Conservation (phyloP, 2,113 vertebrate genomes). For the Malurus elegans region DNA sequence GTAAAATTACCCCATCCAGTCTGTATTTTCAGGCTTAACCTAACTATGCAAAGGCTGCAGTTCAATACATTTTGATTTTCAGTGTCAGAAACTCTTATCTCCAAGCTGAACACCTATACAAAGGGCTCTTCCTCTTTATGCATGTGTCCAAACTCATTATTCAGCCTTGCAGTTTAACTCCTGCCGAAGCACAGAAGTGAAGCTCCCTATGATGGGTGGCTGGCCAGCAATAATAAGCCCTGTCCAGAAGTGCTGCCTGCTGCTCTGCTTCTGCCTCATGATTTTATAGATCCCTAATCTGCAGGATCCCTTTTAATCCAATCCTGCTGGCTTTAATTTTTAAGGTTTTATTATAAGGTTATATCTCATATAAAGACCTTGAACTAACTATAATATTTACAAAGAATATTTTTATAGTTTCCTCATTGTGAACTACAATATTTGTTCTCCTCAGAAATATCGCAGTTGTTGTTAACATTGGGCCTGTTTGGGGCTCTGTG, state of each 20-base stretch:
- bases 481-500: not conserved
- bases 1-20: not conserved
- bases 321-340: not conserved
- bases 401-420: not conserved
- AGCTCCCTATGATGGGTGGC: not conserved
- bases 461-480: not conserved
- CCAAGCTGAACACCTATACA: not conserved
- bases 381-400: not conserved
- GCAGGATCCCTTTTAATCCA: not conserved
- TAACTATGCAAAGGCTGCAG: not conserved
- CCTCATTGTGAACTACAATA: not conserved
- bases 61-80: not conserved
- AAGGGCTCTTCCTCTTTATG: not conserved
- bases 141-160: not conserved
- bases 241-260: not conserved
- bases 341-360: not conserved
- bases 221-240: not conserved
- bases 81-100: not conserved
- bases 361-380: not conserved
- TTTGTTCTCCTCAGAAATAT: not conserved
- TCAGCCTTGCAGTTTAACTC: not conserved
- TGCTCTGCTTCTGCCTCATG: not conserved
- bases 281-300: constrained; percentile 11
- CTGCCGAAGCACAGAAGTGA: not conserved
- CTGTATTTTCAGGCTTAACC: not conserved